Evolutionary conservation across 2,113 vertebrate genomes (phyloP), one percentile per base, ranked within the genome.

Genomic region (Nesospiza acunhae): DNA sequence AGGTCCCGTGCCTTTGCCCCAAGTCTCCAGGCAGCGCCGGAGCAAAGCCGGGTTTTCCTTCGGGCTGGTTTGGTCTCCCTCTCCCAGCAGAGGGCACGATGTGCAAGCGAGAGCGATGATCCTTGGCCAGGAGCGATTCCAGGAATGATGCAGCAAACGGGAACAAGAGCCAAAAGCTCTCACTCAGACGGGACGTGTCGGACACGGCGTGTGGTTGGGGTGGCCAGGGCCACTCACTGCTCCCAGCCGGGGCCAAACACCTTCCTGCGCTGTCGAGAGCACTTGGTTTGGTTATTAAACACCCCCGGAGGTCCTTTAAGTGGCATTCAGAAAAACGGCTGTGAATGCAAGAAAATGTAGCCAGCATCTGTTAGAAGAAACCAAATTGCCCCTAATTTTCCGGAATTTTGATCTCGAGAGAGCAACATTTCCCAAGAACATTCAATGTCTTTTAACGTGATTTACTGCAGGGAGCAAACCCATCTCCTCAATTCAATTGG

Each of bases 51-150:
- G 14, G 0, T 12, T 66, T 27, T 66, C 19, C 11, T 35, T 1
- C 0, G 15, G 14, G 26, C 42, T 14, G 76, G 13, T 5, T 26
- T 2, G 6, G 24, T 3, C 15, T 13, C 0, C 11, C 2, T 21
- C 63, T 92, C 73, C 96, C 93, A 88, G 94, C 83, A 97, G 95
- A 97, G 94, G 94, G 94, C 95, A 93, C 24, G 41, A 56, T 35
- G 76, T 10, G 31, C 79, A 56, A 93, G 53, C 6, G 13, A 35
- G 59, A 91, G 31, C 10, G 55, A 13, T 0, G 30, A 8, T 13
- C 5, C 20, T 7, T 8, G 4, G 19, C 35, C 53, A 3, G 74
- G 9, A 47, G 47, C 5, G 10, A 0, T 14, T 6, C 75, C 59
- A 13, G 75, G 14, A 23, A 22, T 13, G 72, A 35, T 3, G 7